Evolutionary conservation across 2,888 invertebrate species (phyloP).

Genomic region (Zootermopsis nevadensis): DNA sequence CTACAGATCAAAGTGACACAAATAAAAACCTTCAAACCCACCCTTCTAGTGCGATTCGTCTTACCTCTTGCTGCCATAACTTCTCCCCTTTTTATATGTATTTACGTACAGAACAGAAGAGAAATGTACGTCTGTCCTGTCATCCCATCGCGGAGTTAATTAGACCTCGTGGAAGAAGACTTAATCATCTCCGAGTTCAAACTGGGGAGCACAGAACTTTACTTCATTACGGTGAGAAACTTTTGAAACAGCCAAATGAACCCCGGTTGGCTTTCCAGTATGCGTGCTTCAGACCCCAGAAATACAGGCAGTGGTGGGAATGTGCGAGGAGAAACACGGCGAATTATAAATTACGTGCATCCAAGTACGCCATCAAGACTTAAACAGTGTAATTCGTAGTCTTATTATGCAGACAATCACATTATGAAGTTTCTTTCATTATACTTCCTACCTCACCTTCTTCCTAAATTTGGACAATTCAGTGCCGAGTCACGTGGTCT

Average conservation of each 20-base stretch:
- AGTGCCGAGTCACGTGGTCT: background rate
- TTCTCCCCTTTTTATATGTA: no score
- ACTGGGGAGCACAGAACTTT: constrained; percentile 4
- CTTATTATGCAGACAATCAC: background rate
- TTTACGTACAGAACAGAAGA: background rate
- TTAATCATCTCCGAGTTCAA: constrained; percentile 26
- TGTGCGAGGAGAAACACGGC: background rate
- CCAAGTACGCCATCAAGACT: constrained; percentile 15
- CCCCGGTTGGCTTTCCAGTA: background rate
- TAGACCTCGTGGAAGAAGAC: constrained; percentile 24
- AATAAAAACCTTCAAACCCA: no score
- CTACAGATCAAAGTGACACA: no score
- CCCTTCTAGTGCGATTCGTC: no score
- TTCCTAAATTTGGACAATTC: background rate
- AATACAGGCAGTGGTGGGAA: background rate
- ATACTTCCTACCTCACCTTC: background rate
- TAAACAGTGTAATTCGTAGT: background rate
- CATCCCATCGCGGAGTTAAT: constrained; percentile 27
- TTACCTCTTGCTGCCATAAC: no score
- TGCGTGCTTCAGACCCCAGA: background rate
- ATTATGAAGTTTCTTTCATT: background rate
- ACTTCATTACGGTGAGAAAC: constrained; percentile 1
- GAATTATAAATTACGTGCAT: constrained; percentile 30
- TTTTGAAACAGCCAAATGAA: background rate
- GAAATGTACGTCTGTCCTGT: background rate